A percentile compares a stretch with the other conserved stretches of the same genome.
Conservation (phyloP, 2,113 vertebrate genomes). For the Glaucidium brasilianum region DNA sequence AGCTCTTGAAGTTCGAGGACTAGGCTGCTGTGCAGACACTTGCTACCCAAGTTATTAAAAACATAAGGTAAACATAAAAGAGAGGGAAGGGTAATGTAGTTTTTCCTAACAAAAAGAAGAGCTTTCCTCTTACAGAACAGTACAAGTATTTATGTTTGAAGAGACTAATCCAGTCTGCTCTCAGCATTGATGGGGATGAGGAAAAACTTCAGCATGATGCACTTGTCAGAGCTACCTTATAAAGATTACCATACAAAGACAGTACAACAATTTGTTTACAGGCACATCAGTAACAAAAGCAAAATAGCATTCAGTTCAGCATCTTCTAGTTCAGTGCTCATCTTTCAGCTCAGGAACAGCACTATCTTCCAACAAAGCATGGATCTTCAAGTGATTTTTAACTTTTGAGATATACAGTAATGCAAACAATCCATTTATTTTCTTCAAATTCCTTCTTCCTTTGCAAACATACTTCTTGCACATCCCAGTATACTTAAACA, state of each 20-base stretch:
- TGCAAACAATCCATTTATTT: not conserved
- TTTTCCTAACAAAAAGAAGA: not conserved
- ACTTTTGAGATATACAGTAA: not conserved
- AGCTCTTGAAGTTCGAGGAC: not conserved
- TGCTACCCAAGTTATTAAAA: not conserved
- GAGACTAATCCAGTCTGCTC: not conserved
- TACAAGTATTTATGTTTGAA: not conserved
- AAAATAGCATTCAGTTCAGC: not conserved
- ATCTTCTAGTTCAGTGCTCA: too few relatives aligned
- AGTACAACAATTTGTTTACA: not conserved
- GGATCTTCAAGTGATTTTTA: not conserved
- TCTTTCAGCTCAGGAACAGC: not conserved
- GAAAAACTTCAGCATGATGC: not conserved
- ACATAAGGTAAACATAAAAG: accelerated
- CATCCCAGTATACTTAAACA: not conserved
- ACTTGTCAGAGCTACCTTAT: not conserved
- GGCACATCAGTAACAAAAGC: not conserved
- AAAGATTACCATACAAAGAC: too few relatives aligned
- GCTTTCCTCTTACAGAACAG: not conserved
- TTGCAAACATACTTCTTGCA: not conserved
- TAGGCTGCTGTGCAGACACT: not conserved
- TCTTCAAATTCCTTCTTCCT: not conserved
- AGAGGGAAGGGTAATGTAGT: not conserved
- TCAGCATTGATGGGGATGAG: too few relatives aligned
- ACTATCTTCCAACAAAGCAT: not conserved